Base-by-base conservation (phyloP, 64 coral and sea anemone species). In the Pocillopora damicornis region DNA sequence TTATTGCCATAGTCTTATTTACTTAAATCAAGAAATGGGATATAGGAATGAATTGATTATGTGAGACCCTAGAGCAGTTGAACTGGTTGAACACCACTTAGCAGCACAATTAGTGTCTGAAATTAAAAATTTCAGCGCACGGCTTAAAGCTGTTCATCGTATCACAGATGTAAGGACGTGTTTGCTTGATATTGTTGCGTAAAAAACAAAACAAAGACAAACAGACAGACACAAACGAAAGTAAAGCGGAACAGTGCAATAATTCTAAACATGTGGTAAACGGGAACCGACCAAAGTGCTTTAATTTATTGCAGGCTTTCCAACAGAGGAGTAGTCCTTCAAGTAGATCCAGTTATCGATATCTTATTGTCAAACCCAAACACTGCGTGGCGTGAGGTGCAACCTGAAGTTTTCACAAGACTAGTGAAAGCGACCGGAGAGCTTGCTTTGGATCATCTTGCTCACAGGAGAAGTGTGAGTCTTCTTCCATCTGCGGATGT, bases 291-390 rank as follows among this genome's bases (percentile, higher is more conserved):
- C 11, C 11, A 13, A 75, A 75, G 12, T 75, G 61, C 42, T 2
- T 45, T 65, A 15, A 72, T n/a, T 6, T 15, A 5, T 85, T 84
- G 63, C 63, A 92, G 90, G 58, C 63, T 92, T 42, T 56, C 76
- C 73, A 79, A 67, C 62, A 79, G 76, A 58, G 83, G 75, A 26
- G n/a, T 35, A 87, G 74, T 86, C 25, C 9, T 92, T 11, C 83
- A 87, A 22, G 12, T 92, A 58, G 65, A 92, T 51, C 90, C 90
- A 1, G 86, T 92, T 42, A 62, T 92, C 22, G 86, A 86, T 23
- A 66, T 87, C 14, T 68, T 87, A 36, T 9, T 87, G 42, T 76
- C n/a, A 37, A 76, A 92, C 51, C 51, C 90, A 61, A 76, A 76
- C 58, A 20, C 45, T 63, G 35, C 22, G 1, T 87, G 74, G 38